These are phyloP conservation scores for Lepilemur septentrionalis DNA, from an alignment of 2,797 vertebrate species.

Conservation along the genomic window DNA sequence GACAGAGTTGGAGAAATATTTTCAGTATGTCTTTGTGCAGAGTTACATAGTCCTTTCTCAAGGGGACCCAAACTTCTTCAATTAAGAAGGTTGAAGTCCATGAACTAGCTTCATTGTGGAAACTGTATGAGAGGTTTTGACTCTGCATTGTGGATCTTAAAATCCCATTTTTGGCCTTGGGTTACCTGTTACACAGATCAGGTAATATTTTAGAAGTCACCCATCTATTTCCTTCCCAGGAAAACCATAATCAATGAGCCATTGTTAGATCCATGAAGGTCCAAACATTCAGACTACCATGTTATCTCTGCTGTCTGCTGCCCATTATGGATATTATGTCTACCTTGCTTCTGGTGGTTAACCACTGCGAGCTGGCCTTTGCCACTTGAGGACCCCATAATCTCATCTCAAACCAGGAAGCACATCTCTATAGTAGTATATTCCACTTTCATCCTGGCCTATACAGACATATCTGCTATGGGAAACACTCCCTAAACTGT, in stretches of 20 bases:
- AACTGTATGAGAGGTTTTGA: background rate
- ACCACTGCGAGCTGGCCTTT: background rate
- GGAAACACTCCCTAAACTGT: background rate
- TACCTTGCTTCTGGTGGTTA: background rate
- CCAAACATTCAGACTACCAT: background rate
- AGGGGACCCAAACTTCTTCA: background rate
- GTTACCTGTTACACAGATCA: background rate
- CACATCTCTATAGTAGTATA: background rate
- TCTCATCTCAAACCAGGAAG: background rate
- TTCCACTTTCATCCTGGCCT: background rate
- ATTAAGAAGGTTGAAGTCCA: background rate
- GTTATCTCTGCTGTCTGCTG: background rate
- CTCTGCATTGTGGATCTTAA: background rate
- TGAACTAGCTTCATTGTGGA: background rate
- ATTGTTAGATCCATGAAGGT: background rate
- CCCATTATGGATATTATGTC: background rate
- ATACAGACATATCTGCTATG: background rate
- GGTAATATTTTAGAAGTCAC: background rate
- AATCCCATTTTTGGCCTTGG: background rate
- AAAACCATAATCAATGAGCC: background rate
- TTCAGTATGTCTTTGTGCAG: background rate
- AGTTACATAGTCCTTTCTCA: background rate
- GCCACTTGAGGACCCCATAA: background rate
- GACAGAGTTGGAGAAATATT: background rate
- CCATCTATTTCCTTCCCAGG: background rate